Conservation (phyloP, 2,113 vertebrate species). For the Rhabdomys dilectus region DNA sequence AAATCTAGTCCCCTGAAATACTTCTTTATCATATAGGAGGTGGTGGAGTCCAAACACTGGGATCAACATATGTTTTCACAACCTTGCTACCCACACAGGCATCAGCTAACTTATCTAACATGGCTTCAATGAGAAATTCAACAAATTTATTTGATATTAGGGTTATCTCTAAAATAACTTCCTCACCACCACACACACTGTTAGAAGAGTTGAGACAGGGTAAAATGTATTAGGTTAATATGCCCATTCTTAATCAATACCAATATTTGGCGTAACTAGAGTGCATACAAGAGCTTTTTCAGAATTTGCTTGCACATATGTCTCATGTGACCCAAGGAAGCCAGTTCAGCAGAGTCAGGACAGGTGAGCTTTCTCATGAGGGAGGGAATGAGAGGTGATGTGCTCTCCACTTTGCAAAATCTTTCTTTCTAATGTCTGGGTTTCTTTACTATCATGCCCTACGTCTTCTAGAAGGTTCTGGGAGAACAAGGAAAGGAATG, state of each 20-base stretch:
- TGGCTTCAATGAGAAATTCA: neutral
- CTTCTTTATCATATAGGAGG: rapidly evolving
- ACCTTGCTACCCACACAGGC: rapidly evolving
- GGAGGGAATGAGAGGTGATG: neutral
- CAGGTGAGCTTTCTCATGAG: neutral
- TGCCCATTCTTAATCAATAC: neutral
- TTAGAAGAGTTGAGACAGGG: neutral
- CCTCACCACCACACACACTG: neutral
- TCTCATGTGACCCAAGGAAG: neutral
- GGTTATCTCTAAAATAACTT: neutral
- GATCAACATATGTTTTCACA: neutral
- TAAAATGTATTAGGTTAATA: neutral
- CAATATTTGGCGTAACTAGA: neutral
- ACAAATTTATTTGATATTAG: neutral
- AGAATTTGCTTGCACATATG: neutral
- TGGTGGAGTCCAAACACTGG: neutral
- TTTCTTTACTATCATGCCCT: neutral
- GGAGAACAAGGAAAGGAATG: conserved; percentile 60
- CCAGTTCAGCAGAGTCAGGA: rapidly evolving
- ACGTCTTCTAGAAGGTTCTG: conserved; percentile 88
- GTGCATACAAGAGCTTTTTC: neutral
- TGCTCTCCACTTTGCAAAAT: neutral
- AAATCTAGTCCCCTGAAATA: neutral
- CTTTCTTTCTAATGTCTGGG: neutral
- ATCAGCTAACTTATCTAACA: neutral